Conservation (phyloP, 2,888 invertebrate species). For the Hymenopus coronatus region DNA sequence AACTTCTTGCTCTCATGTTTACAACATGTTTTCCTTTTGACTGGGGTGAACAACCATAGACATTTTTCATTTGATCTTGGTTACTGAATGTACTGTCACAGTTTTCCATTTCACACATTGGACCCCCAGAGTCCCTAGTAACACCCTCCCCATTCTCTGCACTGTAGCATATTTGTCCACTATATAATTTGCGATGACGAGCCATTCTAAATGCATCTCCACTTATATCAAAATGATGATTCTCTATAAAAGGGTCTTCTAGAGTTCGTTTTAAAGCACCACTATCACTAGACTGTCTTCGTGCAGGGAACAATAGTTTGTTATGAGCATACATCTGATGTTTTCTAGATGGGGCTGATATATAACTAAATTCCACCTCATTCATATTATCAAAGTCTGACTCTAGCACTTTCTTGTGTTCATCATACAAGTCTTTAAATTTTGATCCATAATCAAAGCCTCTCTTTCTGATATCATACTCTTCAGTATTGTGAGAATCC, state of each 20-base stretch:
- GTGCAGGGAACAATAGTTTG: not conserved
- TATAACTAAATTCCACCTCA: not conserved
- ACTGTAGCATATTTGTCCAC: not conserved
- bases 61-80: not conserved
- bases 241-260: not conserved
- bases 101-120: not conserved
- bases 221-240: not conserved
- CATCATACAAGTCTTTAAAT: conserved; percentile 47
- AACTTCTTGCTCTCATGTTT: not conserved
- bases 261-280: not conserved
- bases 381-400: not conserved
- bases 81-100: not conserved
- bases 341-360: not conserved
- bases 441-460: conserved; percentile 49
- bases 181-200: not conserved
- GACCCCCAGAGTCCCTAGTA: not conserved
- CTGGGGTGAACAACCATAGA: not conserved
- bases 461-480: conserved; percentile 24
- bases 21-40: not conserved
- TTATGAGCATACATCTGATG: not conserved
- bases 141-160: not conserved
- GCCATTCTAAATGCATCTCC: not conserved
- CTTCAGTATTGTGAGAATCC: not conserved
- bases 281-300: not conserved
- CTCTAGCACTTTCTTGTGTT: conserved; percentile 41